Conservation (phyloP, 1,140 invertebrate genomes). For the Drosophila willistoni region DNA sequence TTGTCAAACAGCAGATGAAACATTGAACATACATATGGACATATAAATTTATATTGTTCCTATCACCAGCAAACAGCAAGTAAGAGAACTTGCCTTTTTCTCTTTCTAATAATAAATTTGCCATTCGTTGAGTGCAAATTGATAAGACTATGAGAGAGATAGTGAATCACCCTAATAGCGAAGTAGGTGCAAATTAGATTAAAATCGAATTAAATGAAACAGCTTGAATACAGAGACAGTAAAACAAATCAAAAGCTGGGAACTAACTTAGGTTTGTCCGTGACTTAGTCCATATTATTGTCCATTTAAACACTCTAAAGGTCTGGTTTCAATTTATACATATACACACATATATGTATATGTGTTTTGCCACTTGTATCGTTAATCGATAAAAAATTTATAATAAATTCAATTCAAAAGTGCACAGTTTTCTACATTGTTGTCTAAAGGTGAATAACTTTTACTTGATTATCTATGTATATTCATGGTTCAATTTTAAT, state of each 20-base stretch:
- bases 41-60: constrained; percentile 6
- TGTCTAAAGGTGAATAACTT: too few species aligned
- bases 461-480: not conserved
- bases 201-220: not conserved
- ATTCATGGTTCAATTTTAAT: not conserved
- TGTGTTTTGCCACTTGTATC: too few species aligned
- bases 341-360: too few species aligned
- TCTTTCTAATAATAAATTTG: constrained; percentile 3
- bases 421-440: too few species aligned
- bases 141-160: constrained; percentile 18
- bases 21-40: constrained; percentile 2
- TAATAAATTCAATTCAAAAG: too few species aligned
- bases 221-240: not conserved
- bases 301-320: not conserved
- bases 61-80: not conserved
- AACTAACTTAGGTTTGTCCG: not conserved
- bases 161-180: not conserved
- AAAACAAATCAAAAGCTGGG: not conserved
- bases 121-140: not conserved
- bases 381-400: too few species aligned
- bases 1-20: constrained; percentile 17
- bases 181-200: constrained; percentile 31
- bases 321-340: too few species aligned
- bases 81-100: not conserved
- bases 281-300: not conserved